Evolutionary conservation across 2,888 invertebrate species (phyloP).

Genomic region (Physocephala rufipes): DNA sequence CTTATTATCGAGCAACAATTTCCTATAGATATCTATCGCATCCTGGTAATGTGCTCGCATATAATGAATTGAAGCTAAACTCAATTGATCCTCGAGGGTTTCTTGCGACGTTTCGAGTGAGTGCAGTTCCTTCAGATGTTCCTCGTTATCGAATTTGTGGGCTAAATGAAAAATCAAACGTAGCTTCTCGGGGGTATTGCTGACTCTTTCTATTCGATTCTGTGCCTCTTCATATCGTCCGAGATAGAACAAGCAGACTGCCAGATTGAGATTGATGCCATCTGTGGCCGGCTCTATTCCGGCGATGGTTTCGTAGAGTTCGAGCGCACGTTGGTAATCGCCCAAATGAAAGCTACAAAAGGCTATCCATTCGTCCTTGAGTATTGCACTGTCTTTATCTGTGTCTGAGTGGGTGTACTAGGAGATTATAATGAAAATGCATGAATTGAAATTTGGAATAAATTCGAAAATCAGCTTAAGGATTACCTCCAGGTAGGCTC

Average conservation of each 20-base stretch:
- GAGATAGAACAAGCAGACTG: slow-evolving; percentile 95
- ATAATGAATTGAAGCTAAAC: slow-evolving; percentile 95
- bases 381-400: slow-evolving; percentile 54
- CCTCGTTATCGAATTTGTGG: slow-evolving; percentile 91
- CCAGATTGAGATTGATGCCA: slow-evolving; percentile 80
- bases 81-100: slow-evolving; percentile 92
- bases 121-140: slow-evolving; percentile 83
- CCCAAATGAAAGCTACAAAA: slow-evolving; percentile 97
- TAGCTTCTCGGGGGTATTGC: slow-evolving; percentile 74
- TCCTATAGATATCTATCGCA: slow-evolving; percentile 97
- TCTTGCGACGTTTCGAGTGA: slow-evolving; percentile 87
- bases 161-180: slow-evolving; percentile 91
- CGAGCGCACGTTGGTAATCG: slow-evolving; percentile 85
- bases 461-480: neutral
- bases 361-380: slow-evolving; percentile 85
- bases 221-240: slow-evolving; percentile 75
- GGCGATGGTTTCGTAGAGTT: slow-evolving; percentile 73
- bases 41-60: slow-evolving; percentile 97
- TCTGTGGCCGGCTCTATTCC: slow-evolving; percentile 69
- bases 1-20: slow-evolving; percentile 91
- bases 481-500: slow-evolving; percentile 87
- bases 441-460: neutral
- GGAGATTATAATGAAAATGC: neutral
- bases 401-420: slow-evolving; percentile 54
- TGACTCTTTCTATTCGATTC: slow-evolving; percentile 72